phyloP scores from a whole-genome alignment of 92 coral and sea anemone species.

The Bergia sp. region DNA sequence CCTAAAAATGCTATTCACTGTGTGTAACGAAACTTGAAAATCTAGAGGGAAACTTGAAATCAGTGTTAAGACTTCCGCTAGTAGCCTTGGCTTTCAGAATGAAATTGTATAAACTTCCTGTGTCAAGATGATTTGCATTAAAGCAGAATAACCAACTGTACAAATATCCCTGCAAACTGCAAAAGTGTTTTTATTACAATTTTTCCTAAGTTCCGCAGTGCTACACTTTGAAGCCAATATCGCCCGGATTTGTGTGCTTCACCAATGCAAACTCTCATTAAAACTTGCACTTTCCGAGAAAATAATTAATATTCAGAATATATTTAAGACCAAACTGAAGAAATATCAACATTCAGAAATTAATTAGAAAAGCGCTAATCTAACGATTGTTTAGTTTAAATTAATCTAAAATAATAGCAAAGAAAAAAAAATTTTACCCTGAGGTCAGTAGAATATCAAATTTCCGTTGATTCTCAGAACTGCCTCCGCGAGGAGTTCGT shows the following conservation, averaged over 20 bases:
- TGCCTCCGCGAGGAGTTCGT: not conserved
- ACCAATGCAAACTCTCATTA: not conserved
- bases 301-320: not conserved
- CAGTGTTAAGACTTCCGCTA: conserved; percentile 15
- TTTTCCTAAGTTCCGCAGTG: conserved; percentile 3
- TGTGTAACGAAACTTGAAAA: conserved; percentile 9
- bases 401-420: not conserved
- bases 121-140: not conserved
- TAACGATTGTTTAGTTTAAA: not conserved
- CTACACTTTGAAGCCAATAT: not conserved
- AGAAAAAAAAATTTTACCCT: not conserved
- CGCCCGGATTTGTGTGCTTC: not conserved
- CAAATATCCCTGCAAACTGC: not conserved
- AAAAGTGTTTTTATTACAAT: not conserved
- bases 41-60: not conserved
- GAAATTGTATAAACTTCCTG: conserved; percentile 4
- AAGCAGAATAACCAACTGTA: not conserved
- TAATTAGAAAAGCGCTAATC: not conserved
- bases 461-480: conserved; percentile 35
- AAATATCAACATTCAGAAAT: not conserved
- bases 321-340: not conserved
- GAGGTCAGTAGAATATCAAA: conserved; percentile 7
- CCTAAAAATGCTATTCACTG: not conserved
- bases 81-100: not conserved
- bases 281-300: not conserved